Evolutionary conservation across 2,888 invertebrate genomes (phyloP).

Genomic region (Tachina grossa): DNA sequence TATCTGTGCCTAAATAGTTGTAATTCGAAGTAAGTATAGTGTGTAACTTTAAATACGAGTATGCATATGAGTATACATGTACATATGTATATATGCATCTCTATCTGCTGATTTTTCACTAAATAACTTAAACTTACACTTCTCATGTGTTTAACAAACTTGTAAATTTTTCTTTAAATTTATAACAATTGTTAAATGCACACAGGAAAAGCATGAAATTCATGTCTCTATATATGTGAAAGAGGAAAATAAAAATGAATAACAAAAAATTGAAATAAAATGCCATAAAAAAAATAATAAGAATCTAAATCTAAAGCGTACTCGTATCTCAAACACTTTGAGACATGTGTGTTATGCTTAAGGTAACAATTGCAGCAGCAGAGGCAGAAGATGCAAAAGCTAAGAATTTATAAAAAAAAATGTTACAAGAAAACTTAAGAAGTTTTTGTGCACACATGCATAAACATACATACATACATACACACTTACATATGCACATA

Average conservation of each 20-base stretch:
- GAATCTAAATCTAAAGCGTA: slow-evolving; percentile 68
- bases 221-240: slow-evolving; percentile 10
- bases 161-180: slow-evolving; percentile 68
- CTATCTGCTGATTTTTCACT: slow-evolving; percentile 39
- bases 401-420: slow-evolving; percentile 33
- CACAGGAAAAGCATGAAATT: slow-evolving; percentile 44
- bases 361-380: slow-evolving; percentile 1
- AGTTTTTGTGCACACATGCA: neutral
- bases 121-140: slow-evolving; percentile 67
- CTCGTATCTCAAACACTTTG: slow-evolving; percentile 69
- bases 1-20: neutral
- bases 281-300: slow-evolving; percentile 45
- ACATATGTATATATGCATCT: too few species aligned
- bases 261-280: slow-evolving; percentile 18
- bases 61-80: neutral
- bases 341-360: slow-evolving; percentile 42
- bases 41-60: slow-evolving; percentile 8
- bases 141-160: slow-evolving; percentile 69
- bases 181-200: slow-evolving; percentile 65
- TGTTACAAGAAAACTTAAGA: slow-evolving; percentile 37
- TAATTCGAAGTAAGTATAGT: neutral
- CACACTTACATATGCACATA: slow-evolving; percentile 11
- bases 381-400: slow-evolving; percentile 36
- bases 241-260: slow-evolving; percentile 15
- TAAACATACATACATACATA: neutral